Evolutionary conservation across 2,113 vertebrate species (phyloP), one percentile per base, ranked within the genome.

Genomic region (Eupsittula cactorum): DNA sequence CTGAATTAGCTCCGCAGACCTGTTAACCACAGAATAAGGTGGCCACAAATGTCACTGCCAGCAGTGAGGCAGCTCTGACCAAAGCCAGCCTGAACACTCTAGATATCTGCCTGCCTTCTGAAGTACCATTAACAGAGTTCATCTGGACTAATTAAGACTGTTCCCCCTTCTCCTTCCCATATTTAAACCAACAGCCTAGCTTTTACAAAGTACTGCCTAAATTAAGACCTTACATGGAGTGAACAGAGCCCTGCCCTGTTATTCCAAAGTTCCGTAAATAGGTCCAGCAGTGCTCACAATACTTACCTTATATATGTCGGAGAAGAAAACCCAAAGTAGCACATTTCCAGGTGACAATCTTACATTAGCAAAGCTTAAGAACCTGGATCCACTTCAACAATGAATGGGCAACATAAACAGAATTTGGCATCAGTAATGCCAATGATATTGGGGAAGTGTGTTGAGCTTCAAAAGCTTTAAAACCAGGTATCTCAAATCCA

Each of bases 1-100:
- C 39, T 6, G 5, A 69, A 47, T 39, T 9, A 55, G 23, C 31
- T 20, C 21, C 2, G 3, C 39, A 31, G 15, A 74, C 27, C 42
- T 39, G 20, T 1, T 0, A 37, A 28, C 21, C 1, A 0, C 6
- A 21, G 37, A 71, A 13, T 4, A 18, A 29, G 8, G n/a, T 0
- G 6, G 65, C 59, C 25, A 23, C 33, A 2, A 33, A 60, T 1
- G 13, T 29, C 42, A 55, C 6, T 37, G 16, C 29, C 4, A 0
- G 29, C 13, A 68, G 28, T 1, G 10, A 60, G 35, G 55, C 35
- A 81, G 64, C 44, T 52, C 80, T 35, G 59, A 62, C 15, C 0
- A 0, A 62, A 59, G 68, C 28, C 68, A 47, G 1, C 25, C 7
- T 19, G 12, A 44, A 41, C 25, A 24, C 81, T 31, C 82, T 13